Conservation (phyloP, 2,797 vertebrate genomes). For the Galagoides demidoff region DNA sequence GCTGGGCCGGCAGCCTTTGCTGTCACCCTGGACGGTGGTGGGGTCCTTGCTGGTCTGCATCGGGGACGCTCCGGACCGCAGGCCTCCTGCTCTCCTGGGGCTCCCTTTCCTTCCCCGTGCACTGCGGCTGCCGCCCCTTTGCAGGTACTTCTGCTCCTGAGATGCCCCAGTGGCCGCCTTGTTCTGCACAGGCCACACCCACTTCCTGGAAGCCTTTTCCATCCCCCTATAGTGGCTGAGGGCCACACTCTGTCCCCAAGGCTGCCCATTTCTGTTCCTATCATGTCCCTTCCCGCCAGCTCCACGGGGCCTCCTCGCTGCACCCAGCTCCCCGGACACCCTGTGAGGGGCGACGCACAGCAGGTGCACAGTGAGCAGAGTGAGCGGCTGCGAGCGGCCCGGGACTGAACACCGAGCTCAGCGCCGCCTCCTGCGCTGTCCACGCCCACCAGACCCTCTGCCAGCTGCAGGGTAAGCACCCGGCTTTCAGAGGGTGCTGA, state of each 20-base stretch:
- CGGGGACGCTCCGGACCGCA: neutral
- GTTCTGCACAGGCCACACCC: neutral
- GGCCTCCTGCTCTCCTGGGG: no score
- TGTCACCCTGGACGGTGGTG: no score
- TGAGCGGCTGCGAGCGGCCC: no score
- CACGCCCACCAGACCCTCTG: neutral
- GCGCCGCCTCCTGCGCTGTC: neutral
- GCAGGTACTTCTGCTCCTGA: neutral
- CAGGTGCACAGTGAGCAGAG: no score
- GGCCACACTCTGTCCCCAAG: neutral
- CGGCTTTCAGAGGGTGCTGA: neutral
- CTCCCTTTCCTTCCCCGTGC: no score
- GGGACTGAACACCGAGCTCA: neutral
- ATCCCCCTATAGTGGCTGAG: neutral
- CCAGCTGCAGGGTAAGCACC: neutral
- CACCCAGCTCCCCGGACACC: no score
- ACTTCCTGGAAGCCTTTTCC: neutral
- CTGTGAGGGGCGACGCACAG: no score
- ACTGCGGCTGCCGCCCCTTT: neutral
- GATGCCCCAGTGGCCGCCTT: neutral
- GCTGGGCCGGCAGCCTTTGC: no score
- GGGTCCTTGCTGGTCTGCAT: neutral
- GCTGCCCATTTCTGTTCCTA: no score
- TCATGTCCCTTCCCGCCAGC: no score
- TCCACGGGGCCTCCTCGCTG: no score